Evolutionary conservation across 30 jellyfish, hydroid and myxozoan genomes (phyloP).

Genomic region (Turritopsis dohrnii): DNA sequence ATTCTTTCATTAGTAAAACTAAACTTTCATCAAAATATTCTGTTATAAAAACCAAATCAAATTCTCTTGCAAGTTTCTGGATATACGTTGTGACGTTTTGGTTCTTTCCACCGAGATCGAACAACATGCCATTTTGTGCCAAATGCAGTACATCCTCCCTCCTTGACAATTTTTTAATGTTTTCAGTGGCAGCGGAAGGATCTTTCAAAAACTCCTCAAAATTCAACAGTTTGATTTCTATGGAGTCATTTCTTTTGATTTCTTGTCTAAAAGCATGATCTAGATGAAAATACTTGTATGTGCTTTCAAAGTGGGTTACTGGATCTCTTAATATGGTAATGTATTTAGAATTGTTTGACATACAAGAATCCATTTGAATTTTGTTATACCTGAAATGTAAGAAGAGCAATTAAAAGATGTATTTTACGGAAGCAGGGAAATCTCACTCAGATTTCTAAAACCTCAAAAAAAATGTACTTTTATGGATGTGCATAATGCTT

Average conservation of each 20-base stretch:
- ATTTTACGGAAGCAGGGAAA: background rate
- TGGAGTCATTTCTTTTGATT: background rate
- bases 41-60: constrained; percentile 66
- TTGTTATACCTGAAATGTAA: constrained; percentile 41
- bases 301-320: constrained; percentile 75
- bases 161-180: constrained; percentile 58
- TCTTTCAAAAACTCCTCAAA: constrained; percentile 68
- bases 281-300: constrained; percentile 71
- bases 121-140: constrained; percentile 89
- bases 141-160: constrained; percentile 59
- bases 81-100: constrained; percentile 29
- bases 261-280: constrained; percentile 10
- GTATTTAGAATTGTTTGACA: constrained; percentile 66
- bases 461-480: too few species aligned
- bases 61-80: constrained; percentile 54
- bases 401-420: background rate
- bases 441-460: background rate
- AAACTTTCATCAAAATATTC: constrained; percentile 95
- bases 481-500: background rate
- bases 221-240: constrained; percentile 27
- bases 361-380: constrained; percentile 62
- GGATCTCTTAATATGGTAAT: constrained; percentile 87
- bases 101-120: constrained; percentile 63
- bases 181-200: constrained; percentile 44
- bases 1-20: constrained; percentile 62